phyloP scores from a whole-genome alignment of 2,888 invertebrate genomes.

The Rotaria macrura region DNA sequence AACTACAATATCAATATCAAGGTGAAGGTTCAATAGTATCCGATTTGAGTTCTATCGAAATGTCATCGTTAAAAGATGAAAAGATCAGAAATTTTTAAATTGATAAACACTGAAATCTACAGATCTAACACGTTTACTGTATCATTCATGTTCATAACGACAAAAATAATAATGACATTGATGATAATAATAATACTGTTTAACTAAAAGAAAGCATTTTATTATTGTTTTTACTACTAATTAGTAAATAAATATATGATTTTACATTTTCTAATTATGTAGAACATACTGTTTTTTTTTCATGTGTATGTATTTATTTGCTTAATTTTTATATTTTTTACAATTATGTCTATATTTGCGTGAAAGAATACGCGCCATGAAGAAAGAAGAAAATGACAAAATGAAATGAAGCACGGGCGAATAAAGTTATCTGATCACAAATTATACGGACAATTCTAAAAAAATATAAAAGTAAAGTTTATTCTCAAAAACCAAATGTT shows the following conservation, averaged over 20 bases:
- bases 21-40: conserved; percentile 25
- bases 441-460: neutral
- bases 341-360: neutral
- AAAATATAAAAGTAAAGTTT: neutral
- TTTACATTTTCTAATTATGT: no score
- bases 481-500: neutral
- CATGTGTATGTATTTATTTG: neutral
- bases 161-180: neutral
- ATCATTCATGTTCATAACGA: no score
- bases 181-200: no score
- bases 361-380: neutral
- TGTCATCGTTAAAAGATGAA: neutral
- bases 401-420: neutral
- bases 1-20: conserved; percentile 25
- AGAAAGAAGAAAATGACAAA: neutral
- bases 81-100: conserved; percentile 3
- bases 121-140: conserved; percentile 19
- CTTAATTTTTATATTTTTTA: neutral
- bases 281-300: no score
- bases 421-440: neutral
- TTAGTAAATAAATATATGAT: no score
- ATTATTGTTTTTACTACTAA: no score
- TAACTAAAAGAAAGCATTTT: no score
- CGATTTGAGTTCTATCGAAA: conserved; percentile 27
- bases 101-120: neutral